phyloP scores from a whole-genome alignment of 2,888 invertebrate species.

The Drosophila pegasa region DNA sequence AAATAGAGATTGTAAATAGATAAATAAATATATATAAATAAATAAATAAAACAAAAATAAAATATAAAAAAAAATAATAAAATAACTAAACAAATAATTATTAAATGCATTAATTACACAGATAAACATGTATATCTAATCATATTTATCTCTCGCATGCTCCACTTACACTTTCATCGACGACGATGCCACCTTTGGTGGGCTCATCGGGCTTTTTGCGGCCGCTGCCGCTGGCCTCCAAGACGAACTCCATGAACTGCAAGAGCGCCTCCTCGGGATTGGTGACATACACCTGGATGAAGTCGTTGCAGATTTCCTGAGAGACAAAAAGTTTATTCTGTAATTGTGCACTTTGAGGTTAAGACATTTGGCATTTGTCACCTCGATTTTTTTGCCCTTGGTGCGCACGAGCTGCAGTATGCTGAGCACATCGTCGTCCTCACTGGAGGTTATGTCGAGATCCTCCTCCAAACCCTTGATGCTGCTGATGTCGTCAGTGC shows the following conservation, averaged over 20 bases:
- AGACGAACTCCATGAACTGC: conserved; percentile 1
- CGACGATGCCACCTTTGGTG: too few species aligned
- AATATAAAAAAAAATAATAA: too few species aligned
- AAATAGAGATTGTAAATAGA: too few species aligned
- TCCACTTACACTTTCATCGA: neutral
- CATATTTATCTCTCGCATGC: too few species aligned
- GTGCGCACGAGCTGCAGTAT: neutral
- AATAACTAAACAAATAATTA: too few species aligned
- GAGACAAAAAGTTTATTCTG: neutral
- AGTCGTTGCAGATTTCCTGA: neutral
- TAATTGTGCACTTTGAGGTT: too few species aligned
- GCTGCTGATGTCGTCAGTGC: too few species aligned
- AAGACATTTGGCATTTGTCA: neutral
- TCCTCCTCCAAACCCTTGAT: neutral
- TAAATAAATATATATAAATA: too few species aligned
- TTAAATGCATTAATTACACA: too few species aligned
- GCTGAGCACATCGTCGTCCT: neutral
- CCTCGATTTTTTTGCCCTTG: neutral
- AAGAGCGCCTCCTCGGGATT: neutral
- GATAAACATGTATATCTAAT: too few species aligned
- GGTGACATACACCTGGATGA: neutral
- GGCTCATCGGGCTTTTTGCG: neutral
- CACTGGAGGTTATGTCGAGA: neutral
- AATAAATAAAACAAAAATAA: too few species aligned
- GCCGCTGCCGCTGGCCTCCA: neutral